Evolutionary conservation across 2,888 invertebrate species (phyloP).

Genomic region (Anthrax anthrax): DNA sequence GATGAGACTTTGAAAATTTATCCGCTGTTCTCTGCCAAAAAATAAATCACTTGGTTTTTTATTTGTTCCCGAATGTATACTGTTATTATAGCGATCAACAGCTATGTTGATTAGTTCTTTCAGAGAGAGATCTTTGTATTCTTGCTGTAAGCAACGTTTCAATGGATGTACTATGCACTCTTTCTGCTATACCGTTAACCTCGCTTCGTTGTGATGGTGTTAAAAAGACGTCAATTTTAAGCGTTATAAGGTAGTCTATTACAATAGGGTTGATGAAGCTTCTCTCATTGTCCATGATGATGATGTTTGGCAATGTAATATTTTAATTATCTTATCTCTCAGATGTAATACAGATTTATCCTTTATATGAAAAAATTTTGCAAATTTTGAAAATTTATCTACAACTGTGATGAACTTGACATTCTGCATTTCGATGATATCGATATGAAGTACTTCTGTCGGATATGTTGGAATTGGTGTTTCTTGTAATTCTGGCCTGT

Average conservation of each 20-base stretch:
- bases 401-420: background rate
- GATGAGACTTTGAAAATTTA: constrained; percentile 12
- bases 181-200: background rate
- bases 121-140: background rate
- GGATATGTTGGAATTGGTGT: background rate
- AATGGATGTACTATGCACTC: background rate
- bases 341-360: background rate
- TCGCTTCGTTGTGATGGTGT: background rate
- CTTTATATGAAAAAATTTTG: background rate
- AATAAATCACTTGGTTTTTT: constrained; percentile 11
- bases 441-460: background rate
- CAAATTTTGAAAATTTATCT: background rate
- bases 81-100: background rate
- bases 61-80: constrained; percentile 1
- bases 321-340: background rate
- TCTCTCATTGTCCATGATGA: background rate
- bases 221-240: no score
- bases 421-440: background rate
- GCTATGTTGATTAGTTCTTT: background rate
- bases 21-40: constrained; percentile 11
- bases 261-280: background rate
- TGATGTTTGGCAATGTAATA: background rate
- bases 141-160: constrained; percentile 1
- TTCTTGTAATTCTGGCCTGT: background rate
- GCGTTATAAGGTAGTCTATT: background rate